Base-by-base conservation (phyloP, 2,888 invertebrate genomes). In the Phengaris alcon region DNA sequence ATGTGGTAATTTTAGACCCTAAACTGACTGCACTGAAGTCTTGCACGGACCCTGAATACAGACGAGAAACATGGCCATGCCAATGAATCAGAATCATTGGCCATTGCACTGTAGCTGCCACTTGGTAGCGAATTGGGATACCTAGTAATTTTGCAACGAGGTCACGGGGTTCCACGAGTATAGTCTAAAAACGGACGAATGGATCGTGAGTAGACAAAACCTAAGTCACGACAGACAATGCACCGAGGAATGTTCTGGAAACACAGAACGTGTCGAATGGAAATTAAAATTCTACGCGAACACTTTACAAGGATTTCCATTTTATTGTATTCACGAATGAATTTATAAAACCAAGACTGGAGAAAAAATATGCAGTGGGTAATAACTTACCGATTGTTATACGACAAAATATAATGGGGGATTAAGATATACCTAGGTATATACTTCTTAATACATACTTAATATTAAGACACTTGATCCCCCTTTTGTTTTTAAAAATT, bases 261-360 rank as follows among this genome's bases (percentile, higher is more conserved):
- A 59, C 59, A 59, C 10, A 59, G 15, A 22, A 59, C 59, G 59
- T 59, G 59, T 59, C 22, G 59, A 59, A 59, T 59, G 59, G 59
- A 59, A 59, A 59, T 59, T 59, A 59, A 59, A 22, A 59, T 59
- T 15, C 22, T 68, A 46, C 44, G 74, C 5, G 35, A 51, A 55
- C 55, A 48, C 22, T 22, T 15, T 46, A 59, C 10, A 77, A 54
- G n/a, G 35, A 59, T 69, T 46, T 54, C 72, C 64, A 13, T 72
- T 13, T 57, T 68, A 88, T 59, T 10, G 10, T 22, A 22, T 59
- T 59, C 59, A 59, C 59, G 22, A 59, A 59, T 48, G 48, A 48
- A 7, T 4, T 48, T 48, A 48, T 48, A 35, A 35, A 35, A 48
- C 48, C 48, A 48, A 48, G 48, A 48, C 48, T 48, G 6, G 6